These are phyloP conservation scores for Loxodonta africana DNA, from an alignment of 2,113 vertebrate genomes.

Conservation along the genomic window DNA sequence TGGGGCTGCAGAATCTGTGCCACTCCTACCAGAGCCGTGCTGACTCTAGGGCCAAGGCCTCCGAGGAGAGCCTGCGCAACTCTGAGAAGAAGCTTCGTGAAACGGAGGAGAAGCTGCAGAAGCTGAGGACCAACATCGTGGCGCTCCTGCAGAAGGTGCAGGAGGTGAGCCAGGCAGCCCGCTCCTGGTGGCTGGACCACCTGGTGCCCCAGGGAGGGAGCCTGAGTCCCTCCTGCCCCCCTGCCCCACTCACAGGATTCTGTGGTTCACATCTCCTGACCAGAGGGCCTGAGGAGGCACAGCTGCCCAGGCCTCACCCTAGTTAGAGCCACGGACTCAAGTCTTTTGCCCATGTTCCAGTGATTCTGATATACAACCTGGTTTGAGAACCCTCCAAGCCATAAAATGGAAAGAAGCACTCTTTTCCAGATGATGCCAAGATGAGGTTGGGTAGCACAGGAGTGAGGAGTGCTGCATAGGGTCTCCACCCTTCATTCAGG, in stretches of 20 bases:
- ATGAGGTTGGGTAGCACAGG: constrained; percentile 16
- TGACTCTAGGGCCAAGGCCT: constrained; percentile 94
- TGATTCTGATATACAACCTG: neutral
- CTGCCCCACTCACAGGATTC: constrained; percentile 56
- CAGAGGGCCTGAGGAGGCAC: constrained; percentile 59
- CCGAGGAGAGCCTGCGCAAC: constrained; percentile 94
- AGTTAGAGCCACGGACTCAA: constrained; percentile 58
- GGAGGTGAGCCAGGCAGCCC: constrained; percentile 91
- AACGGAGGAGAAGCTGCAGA: constrained; percentile 97
- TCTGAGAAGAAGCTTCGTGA: constrained; percentile 93
- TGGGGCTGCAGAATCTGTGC: constrained; percentile 97
- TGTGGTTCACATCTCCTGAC: constrained; percentile 67
- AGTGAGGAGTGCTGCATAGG: neutral
- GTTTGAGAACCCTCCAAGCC: constrained; percentile 60
- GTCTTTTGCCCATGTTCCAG: constrained; percentile 50
- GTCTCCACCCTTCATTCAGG: neutral
- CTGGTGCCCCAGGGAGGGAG: constrained; percentile 36
- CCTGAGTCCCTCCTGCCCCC: constrained; percentile 7
- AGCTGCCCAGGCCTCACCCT: constrained; percentile 53
- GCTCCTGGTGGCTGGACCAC: constrained; percentile 42
- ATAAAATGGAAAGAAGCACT: constrained; percentile 34
- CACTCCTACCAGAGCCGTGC: constrained; percentile 97
- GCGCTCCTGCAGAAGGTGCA: constrained; percentile 98
- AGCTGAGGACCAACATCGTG: constrained; percentile 97
- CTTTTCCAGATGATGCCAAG: constrained; percentile 55